phyloP scores from a whole-genome alignment of 2,797 vertebrate species.

The Harpagifer antarcticus region DNA sequence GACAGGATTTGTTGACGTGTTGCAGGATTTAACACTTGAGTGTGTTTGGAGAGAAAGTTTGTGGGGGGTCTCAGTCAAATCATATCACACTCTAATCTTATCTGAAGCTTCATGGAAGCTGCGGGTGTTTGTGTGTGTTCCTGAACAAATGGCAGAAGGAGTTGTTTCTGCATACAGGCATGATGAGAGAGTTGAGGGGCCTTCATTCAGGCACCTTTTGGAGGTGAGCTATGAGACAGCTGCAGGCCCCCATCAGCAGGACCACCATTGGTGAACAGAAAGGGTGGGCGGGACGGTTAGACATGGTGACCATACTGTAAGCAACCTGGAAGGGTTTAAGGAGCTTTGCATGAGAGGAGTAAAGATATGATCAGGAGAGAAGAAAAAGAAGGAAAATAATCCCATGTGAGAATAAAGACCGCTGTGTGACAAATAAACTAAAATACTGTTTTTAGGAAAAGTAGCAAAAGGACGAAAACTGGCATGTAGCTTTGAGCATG shows the following conservation, averaged over 20 bases:
- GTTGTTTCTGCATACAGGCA: constrained; percentile 51
- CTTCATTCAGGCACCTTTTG: constrained; percentile 55
- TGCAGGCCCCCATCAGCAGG: constrained; percentile 58
- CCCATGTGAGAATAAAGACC: neutral
- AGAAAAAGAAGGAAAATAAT: constrained; percentile 5
- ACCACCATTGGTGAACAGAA: constrained; percentile 39
- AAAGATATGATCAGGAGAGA: constrained; percentile 41
- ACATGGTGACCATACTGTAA: constrained; percentile 18
- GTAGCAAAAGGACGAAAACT: neutral
- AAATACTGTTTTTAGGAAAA: no score
- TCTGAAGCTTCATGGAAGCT: constrained; percentile 51
- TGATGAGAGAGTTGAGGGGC: constrained; percentile 42
- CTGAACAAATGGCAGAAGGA: constrained; percentile 35
- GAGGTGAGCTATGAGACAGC: constrained; percentile 64
- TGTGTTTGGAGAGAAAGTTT: constrained; percentile 14
- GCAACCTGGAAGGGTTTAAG: constrained; percentile 23
- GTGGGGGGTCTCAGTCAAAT: constrained; percentile 54
- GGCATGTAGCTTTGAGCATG: no score
- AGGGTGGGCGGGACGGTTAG: constrained; percentile 12
- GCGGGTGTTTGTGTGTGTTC: constrained; percentile 48
- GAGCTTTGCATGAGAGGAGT: constrained; percentile 1
- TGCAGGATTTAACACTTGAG: constrained; percentile 12
- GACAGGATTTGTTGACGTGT: constrained; percentile 9
- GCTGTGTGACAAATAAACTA: neutral
- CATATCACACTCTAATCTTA: constrained; percentile 62